Evolutionary conservation across 1,140 invertebrate species (phyloP), one percentile per base, ranked within the genome.

Genomic region (Caenorhabditis tropicalis): DNA sequence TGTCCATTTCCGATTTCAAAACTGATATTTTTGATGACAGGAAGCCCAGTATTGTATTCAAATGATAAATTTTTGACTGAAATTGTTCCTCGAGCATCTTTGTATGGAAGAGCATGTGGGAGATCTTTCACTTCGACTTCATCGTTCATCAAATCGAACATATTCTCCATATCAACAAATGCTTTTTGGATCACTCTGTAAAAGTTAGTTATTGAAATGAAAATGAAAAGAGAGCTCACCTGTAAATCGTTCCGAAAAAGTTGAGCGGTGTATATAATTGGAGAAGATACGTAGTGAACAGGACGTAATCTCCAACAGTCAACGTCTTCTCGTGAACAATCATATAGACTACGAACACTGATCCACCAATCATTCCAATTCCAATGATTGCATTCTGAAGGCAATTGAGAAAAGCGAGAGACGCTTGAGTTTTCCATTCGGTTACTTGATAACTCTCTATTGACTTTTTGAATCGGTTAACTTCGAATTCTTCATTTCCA

Each of bases 101-200:
- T 90, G 24, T 98, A 91, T 24, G 94, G 93, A 9, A 93, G 93
- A 58, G 96, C 96, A 82, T 94, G 94, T 0, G 94, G 94, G 1
- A 94, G 93, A 93, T 98, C 96, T 19, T 94, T 88, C 5, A 93
- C 88, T 93, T 98, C 96, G 86, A 95, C 93, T 31, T 95, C 93
- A 91, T 96, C 95, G 74, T 94, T 94, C 74, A 99, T 92, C 65
- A 99, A 91, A 82, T 98, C 96, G 92, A 99, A 96, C 97, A 99
- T 98, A 91, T 99, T 98, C 93, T 99, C 97, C 97, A 99, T 99
- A 88, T 99, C 97, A 31, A 98, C 94, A 90, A 99, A 98, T 90
- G 96, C 96, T 91, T 96, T 96, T 90, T 99, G 97, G 85, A 99
- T 97, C 65, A 95, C 95, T 90, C 96, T 82, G 56, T 9, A 74